Conservation (phyloP, 2,888 invertebrate species). For the Chrysolina haemoptera region DNA sequence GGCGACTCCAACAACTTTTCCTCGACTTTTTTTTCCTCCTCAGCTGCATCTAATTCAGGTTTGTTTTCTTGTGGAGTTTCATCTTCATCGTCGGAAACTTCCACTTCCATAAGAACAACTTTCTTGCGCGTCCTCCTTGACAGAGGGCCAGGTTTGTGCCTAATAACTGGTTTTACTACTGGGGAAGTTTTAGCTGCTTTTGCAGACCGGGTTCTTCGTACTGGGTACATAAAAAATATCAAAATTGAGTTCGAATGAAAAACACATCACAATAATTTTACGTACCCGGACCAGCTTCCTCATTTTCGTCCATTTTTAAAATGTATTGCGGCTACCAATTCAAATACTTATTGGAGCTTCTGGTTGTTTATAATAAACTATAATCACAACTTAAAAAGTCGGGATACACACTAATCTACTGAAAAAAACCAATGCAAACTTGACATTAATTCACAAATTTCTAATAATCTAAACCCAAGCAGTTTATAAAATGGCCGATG, state of each 20-base stretch:
- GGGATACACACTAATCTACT: too few relatives aligned
- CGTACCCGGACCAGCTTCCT: conserved; percentile 40
- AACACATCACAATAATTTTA: neutral
- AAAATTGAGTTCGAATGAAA: neutral
- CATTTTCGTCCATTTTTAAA: conserved; percentile 39
- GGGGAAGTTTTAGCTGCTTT: conserved; percentile 66
- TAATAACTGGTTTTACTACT: conserved; percentile 51
- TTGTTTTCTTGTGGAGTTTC: conserved; percentile 48
- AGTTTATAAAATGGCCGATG: too few relatives aligned
- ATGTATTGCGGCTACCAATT: neutral
- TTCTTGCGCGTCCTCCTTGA: conserved; percentile 67
- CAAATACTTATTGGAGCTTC: neutral
- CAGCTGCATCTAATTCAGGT: conserved; percentile 40
- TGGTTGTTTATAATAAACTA: neutral
- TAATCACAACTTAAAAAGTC: neutral
- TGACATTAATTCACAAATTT: too few relatives aligned
- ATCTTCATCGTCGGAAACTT: conserved; percentile 69
- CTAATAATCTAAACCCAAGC: too few relatives aligned
- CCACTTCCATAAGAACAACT: conserved; percentile 69
- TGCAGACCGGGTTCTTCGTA: conserved; percentile 75
- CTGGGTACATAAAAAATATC: conserved; percentile 60
- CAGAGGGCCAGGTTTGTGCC: conserved; percentile 59
- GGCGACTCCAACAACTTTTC: conserved; percentile 37
- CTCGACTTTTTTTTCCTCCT: conserved; percentile 46
- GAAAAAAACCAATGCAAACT: too few relatives aligned